Evolutionary conservation across 2,797 vertebrate genomes (phyloP).

Genomic region (Darevskia nairensis): DNA sequence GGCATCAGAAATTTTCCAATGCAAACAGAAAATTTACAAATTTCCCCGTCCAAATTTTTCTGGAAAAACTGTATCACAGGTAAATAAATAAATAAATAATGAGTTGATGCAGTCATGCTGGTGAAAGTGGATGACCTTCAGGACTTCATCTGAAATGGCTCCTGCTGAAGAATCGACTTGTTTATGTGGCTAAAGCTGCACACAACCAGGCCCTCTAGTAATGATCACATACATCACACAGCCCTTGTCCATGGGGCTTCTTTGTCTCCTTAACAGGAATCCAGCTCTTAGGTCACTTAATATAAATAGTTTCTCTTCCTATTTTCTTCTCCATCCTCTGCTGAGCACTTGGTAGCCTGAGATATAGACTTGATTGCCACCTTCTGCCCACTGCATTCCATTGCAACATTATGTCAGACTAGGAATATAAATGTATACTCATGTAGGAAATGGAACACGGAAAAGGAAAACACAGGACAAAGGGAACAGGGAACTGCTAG

Average conservation of each 20-base stretch:
- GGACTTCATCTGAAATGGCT: neutral
- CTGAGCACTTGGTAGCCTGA: slow-evolving; percentile 4
- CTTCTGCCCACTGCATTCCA: slow-evolving; percentile 24
- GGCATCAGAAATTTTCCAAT: too few relatives aligned
- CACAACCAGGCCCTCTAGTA: too few relatives aligned
- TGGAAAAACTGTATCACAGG: too few relatives aligned
- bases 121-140: too few relatives aligned
- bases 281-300: neutral
- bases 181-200: neutral
- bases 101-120: neutral
- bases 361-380: slow-evolving; percentile 13
- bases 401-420: neutral
- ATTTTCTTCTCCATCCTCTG: neutral
- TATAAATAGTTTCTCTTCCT: too few relatives aligned
- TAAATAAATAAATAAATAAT: neutral
- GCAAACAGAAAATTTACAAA: too few relatives aligned
- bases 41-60: too few relatives aligned
- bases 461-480: neutral
- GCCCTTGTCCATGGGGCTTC: too few relatives aligned
- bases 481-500: neutral
- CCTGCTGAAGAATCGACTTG: neutral
- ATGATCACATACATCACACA: neutral
- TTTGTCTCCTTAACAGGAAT: neutral
- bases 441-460: neutral
- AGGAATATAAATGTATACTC: neutral